Base-by-base conservation (phyloP, 2,113 vertebrate species). In the Odontophorus gujanensis region DNA sequence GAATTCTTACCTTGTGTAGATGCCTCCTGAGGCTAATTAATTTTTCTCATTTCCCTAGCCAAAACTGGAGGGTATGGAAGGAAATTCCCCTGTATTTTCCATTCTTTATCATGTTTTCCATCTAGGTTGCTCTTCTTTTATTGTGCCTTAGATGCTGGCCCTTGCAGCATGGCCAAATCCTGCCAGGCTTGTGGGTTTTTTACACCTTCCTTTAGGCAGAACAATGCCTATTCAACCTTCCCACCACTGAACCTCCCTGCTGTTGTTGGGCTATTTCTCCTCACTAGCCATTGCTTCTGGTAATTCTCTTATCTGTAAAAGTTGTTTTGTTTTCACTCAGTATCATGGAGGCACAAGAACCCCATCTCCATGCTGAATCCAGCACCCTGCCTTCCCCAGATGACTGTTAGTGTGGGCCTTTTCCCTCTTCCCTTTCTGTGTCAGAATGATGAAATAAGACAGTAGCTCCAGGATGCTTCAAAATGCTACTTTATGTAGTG, bases 201-300 rank as follows among this genome's bases (percentile, higher is more conserved):
- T 25, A 22, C 8, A 24, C 16, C 8, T 50, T 53, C 17, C 9
- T 38, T 80, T 28, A n/a, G 30, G 26, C 36, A 36, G 30, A 36
- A 8, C 1, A 1, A 20, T 66, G 16, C 42, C 50, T 45, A 3
- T 6, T 6, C 11, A 12, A 7, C 34, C 6, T 57, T 90, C 7
- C 30, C 18, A 22, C 3, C 0, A 0, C 7, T 13, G 8, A 16
- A 7, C 26, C 11, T 80, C 22, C 9, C 5, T 59, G 38, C 11
- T 6, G 67, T 50, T 59, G 14, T 22, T 17, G 32, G 11, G 19
- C 9, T 14, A 30, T 36, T 77, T 55, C 42, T 71, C 9, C 43
- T 63, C 20, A 9, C 25, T 47, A 65, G 47, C 26, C 15, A 36
- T 22, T 0, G 0, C 5, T 20, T 50, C 53, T 21, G 8, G 9